These are phyloP conservation scores for Hermetia illucens DNA, from an alignment of 1,140 invertebrate species.

Conservation along the genomic window DNA sequence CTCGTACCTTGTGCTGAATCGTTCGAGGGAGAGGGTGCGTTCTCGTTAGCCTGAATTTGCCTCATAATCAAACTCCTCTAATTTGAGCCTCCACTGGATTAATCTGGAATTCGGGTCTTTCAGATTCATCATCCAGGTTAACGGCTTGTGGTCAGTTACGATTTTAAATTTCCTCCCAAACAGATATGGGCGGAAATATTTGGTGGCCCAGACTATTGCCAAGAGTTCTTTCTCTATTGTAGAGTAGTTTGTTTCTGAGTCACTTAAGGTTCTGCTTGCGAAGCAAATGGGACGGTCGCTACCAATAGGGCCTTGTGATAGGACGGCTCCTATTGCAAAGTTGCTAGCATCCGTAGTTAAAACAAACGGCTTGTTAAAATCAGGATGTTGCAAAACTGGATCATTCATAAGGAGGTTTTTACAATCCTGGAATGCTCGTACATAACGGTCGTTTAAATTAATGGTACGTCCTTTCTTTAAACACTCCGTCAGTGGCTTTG, in stretches of 20 bases:
- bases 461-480: slow-evolving; percentile 11
- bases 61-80: slow-evolving; percentile 19
- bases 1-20: too few species aligned
- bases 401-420: slow-evolving; percentile 18
- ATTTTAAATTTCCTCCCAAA: slow-evolving; percentile 19
- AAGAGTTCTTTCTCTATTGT: slow-evolving; percentile 23
- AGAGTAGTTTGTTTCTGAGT: slow-evolving; percentile 13
- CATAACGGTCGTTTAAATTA: slow-evolving; percentile 10
- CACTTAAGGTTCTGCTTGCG: slow-evolving; percentile 11
- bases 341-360: slow-evolving; percentile 19
- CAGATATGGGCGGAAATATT: slow-evolving; percentile 30
- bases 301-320: slow-evolving; percentile 13
- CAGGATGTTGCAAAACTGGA: slow-evolving; percentile 16
- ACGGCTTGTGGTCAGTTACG: slow-evolving; percentile 5
- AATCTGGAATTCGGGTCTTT: slow-evolving; percentile 21
- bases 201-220: slow-evolving; percentile 24
- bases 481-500: slow-evolving; percentile 14
- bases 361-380: slow-evolving; percentile 20
- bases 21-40: too few species aligned
- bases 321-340: slow-evolving; percentile 18
- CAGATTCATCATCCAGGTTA: slow-evolving; percentile 24
- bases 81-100: slow-evolving; percentile 11
- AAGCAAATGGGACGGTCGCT: slow-evolving; percentile 15
- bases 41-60: too few species aligned
- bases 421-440: slow-evolving; percentile 14